Base-by-base conservation (phyloP, 2,797 vertebrate genomes). In the Botia almorhae region DNA sequence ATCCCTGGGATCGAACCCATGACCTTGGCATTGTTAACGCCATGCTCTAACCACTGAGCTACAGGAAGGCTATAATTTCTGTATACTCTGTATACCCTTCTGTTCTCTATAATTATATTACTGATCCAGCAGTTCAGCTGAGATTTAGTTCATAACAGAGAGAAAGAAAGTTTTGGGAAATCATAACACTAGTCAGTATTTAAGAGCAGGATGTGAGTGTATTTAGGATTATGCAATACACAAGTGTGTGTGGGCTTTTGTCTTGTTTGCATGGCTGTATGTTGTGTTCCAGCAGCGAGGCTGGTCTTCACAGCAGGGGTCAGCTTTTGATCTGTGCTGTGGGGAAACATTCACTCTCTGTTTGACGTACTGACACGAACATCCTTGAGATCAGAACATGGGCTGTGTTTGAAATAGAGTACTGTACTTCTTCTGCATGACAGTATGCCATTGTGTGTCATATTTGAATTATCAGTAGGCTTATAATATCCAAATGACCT, bases 261-360 rank as follows among this genome's bases (percentile, higher is more conserved):
- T 68, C 61, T 70, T 76, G 77, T 77, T 69, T 83, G 74, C 78
- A 55, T 71, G 78, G 58, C 13, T 50, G 69, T 67, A 61, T 53
- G 53, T 56, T 68, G 17, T 69, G 46, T 53, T 85, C 51, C 61
- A 69, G 56, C 71, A 76, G 69, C 51, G 56, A 74, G 79, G 48
- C 46, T 26, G 60, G 67, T 82, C 65, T 19, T 63, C 71, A 72
- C 80, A 76, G 78, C 21, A n/a, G 65, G 76, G 50, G 29, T 65
- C 78, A 79, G 78, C 16, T 46, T 80, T 83, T 85, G 68, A 83
- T 76, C 81, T 39, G 29, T 46, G 75, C 53, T 82, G 56, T 69
- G 50, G 69, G 39, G 67, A 84, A 50, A 67, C 60, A 69, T 43
- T 46, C n/a, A 4, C 46, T 51, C 48, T 77, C 60, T 70, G 53